A percentile compares a stretch with the other conserved stretches of the same genome.
These are phyloP conservation scores for Lasiurus cinereus DNA, from an alignment of 2,113 vertebrate species.

Conservation along the genomic window DNA sequence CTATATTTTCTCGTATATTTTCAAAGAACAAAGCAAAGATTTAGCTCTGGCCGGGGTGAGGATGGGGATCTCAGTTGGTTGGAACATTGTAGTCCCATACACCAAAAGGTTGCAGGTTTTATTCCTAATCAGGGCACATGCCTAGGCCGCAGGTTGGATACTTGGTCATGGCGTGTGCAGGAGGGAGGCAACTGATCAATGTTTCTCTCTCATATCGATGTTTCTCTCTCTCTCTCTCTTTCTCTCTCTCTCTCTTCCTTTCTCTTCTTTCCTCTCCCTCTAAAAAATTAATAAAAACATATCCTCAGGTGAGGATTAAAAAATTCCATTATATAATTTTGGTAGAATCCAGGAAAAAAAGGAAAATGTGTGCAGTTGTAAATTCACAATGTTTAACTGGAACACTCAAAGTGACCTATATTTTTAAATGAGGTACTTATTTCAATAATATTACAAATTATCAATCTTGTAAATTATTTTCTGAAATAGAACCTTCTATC, in stretches of 20 bases:
- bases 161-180: no score
- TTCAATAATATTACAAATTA: not conserved
- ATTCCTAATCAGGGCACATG: not conserved
- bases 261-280: not conserved
- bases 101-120: not conserved
- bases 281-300: not conserved
- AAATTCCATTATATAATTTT: not conserved
- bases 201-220: no score
- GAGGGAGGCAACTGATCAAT: no score
- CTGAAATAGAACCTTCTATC: constrained; percentile 5
- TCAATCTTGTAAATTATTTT: constrained; percentile 56
- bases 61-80: not conserved
- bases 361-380: not conserved
- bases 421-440: constrained; percentile 31
- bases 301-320: not conserved
- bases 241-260: not conserved
- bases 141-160: no score
- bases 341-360: constrained; percentile 24
- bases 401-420: not conserved
- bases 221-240: not conserved
- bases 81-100: not conserved
- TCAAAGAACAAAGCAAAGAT: not conserved
- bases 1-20: not conserved
- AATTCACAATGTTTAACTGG: not conserved
- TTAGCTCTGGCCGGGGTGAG: not conserved